Percentiles rank a stretch among this genome's conserved stretches.
Conservation (phyloP, 2,888 invertebrate species). For the Leptinotarsa tumamoca region DNA sequence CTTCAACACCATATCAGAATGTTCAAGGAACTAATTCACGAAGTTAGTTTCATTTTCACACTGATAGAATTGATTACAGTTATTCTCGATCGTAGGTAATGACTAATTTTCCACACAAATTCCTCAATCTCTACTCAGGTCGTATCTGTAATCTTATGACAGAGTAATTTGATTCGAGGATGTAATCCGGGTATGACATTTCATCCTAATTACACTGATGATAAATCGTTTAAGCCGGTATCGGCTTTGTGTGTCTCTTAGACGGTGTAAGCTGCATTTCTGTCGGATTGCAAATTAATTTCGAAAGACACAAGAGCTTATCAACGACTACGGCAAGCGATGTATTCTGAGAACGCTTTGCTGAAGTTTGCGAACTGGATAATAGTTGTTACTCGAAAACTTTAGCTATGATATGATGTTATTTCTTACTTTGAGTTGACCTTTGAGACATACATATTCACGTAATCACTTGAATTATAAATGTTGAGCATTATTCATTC, state of each 20-base stretch:
- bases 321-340: slow-evolving; percentile 1
- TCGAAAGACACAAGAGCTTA: slow-evolving; percentile 5
- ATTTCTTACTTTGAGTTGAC: too few species aligned
- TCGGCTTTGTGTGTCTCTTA: slow-evolving; percentile 15
- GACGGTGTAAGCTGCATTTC: slow-evolving; percentile 19
- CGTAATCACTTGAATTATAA: too few species aligned
- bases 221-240: slow-evolving; percentile 14
- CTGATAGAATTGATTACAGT: background rate
- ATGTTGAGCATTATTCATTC: too few species aligned
- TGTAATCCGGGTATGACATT: slow-evolving; percentile 19
- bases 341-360: background rate
- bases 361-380: background rate
- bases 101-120: slow-evolving; percentile 13
- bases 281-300: slow-evolving; percentile 9
- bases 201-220: slow-evolving; percentile 17
- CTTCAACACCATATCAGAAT: too few species aligned
- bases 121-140: slow-evolving; percentile 5
- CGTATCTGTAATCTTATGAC: slow-evolving; percentile 14
- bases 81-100: background rate
- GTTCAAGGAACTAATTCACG: background rate
- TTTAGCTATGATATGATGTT: too few species aligned
- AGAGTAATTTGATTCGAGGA: slow-evolving; percentile 12
- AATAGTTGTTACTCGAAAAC: background rate
- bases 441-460: too few species aligned
- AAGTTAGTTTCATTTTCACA: background rate